Evolutionary conservation across 53 echinoderm and acorn worm genomes (phyloP), one percentile per base, ranked within the genome.

Genomic region (Temnopleurus reevesii): DNA sequence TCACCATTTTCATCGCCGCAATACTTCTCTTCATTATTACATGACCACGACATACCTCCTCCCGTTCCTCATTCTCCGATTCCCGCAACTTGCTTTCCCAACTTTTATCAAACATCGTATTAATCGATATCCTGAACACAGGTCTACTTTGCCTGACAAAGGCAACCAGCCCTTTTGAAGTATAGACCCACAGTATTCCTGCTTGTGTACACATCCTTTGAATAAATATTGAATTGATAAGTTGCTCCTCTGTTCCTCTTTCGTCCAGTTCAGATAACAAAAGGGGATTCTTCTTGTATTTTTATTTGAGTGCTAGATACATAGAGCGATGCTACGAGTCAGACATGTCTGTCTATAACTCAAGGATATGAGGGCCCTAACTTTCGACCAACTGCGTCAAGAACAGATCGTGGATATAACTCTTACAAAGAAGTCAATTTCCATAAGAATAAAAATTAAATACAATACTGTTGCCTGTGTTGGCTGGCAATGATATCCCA

Each of bases 331-430:
- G 8, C 56, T 38, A 58, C n/a, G 83, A 8, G 5, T 10, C 58
- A 83, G 83, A 57, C 56, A 7, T 18, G 55, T 35, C 58, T 55
- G 55, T 83, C 83, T 83, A 83, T 58, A 29, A 10, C 58, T 2
- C 83, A 57, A 83, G 83, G 83, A 83, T 58, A 36, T n/a, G 45
- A 43, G 45, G 63, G 71, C 35, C 18, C 34, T 66, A 38, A 58
- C 58, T 58, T 58, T 58, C 25, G 58, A 58, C 58, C 23, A 58
- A 58, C 58, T 27, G 2, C 23, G 27, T 58, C 58, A 58, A 0
- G 58, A n/a, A 18, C 58, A 58, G 58, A n/a, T n/a, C n/a, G n/a
- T n/a, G n/a, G n/a, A n/a, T n/a, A n/a, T n/a, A n/a, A n/a, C n/a
- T n/a, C n/a, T n/a, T n/a, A n/a, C n/a, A n/a, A n/a, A n/a, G n/a